phyloP scores from a whole-genome alignment of 2,797 vertebrate species.

The Adrianichthys oophorus region DNA sequence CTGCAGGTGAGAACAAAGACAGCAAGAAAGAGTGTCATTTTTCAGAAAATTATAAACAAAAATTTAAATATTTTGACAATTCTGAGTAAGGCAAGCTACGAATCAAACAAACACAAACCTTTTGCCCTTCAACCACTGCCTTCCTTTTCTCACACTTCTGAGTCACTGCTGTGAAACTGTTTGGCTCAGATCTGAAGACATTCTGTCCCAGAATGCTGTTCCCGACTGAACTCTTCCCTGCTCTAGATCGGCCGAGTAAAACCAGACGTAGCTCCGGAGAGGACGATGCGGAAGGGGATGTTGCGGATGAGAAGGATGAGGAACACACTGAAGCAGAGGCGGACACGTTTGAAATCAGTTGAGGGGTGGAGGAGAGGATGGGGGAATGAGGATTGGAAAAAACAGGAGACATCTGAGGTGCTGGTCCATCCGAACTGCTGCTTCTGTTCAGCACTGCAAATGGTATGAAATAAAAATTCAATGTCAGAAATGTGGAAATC shows the following conservation, averaged over 20 bases:
- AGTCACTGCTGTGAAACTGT: conserved; percentile 48
- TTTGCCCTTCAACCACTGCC: conserved; percentile 52
- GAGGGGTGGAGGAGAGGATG: conserved; percentile 16
- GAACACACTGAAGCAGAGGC: conserved; percentile 1
- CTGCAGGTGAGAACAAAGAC: conserved; percentile 47
- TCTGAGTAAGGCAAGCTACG: neutral
- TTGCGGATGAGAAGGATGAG: conserved; percentile 2
- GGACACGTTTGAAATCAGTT: conserved; percentile 12
- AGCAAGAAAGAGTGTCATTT: neutral
- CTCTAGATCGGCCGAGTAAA: conserved; percentile 71
- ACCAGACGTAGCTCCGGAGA: conserved; percentile 72
- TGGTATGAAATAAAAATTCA: neutral
- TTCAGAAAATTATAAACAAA: neutral
- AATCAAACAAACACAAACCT: conserved; percentile 48
- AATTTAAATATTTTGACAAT: neutral
- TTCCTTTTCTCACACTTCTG: conserved; percentile 71
- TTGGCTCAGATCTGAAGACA: conserved; percentile 53
- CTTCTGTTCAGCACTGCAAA: conserved; percentile 67
- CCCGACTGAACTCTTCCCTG: conserved; percentile 76
- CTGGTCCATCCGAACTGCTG: conserved; percentile 51
- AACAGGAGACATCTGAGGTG: conserved; percentile 34
- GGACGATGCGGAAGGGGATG: conserved; percentile 8
- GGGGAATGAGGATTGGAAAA: conserved; percentile 11
- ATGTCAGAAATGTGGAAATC: neutral
- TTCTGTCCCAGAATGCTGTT: conserved; percentile 70